These are phyloP conservation scores for Tympanuchus pallidicinctus DNA, from an alignment of 2,113 vertebrate species.

Conservation along the genomic window DNA sequence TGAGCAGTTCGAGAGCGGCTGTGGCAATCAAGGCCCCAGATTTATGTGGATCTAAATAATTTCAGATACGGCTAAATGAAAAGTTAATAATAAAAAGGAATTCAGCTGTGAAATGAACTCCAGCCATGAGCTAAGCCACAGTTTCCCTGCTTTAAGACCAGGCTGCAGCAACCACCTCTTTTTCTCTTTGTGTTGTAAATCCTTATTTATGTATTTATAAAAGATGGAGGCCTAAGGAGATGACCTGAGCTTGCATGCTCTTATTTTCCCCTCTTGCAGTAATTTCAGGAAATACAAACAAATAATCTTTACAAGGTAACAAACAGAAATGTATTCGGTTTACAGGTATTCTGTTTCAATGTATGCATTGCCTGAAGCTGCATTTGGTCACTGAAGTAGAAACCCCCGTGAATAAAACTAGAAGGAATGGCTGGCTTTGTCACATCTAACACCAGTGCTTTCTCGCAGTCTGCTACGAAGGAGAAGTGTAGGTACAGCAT, in stretches of 20 bases:
- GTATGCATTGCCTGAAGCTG: background rate
- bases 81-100: slow-evolving; percentile 53
- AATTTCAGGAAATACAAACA: background rate
- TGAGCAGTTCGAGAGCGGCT: background rate
- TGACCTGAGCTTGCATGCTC: background rate
- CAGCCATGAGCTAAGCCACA: slow-evolving; percentile 4
- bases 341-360: background rate
- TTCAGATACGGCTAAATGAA: slow-evolving; percentile 43
- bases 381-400: background rate
- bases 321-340: background rate
- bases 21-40: background rate
- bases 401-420: background rate
- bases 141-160: background rate
- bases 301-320: background rate
- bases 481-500: background rate
- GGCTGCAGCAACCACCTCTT: background rate
- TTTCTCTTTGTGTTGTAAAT: slow-evolving; percentile 16
- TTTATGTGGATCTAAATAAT: slow-evolving; percentile 49
- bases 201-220: background rate
- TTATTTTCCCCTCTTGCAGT: background rate
- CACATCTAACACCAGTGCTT: background rate
- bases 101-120: slow-evolving; percentile 71
- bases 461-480: background rate
- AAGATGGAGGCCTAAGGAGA: background rate
- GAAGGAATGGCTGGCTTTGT: background rate